Percentiles rank a stretch among this genome's conserved stretches.
Evolutionary conservation across 2,888 invertebrate genomes (phyloP).

Genomic region (Hyposoter dolosus): DNA sequence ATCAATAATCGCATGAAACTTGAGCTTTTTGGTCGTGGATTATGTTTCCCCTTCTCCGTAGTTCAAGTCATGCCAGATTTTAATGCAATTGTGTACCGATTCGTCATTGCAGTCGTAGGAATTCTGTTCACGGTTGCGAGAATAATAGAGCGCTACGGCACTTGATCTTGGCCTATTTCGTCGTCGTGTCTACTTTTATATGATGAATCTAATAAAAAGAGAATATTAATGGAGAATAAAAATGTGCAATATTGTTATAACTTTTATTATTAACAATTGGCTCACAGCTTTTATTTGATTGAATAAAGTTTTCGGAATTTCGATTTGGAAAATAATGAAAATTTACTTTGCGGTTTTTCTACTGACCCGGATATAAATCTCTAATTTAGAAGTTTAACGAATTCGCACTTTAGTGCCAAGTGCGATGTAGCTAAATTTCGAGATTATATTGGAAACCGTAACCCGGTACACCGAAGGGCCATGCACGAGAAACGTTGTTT

Average conservation of each 20-base stretch:
- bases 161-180: constrained; percentile 55
- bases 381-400: constrained; percentile 38
- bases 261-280: neutral
- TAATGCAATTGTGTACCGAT: constrained; percentile 47
- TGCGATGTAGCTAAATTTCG: constrained; percentile 34
- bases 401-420: neutral
- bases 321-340: neutral
- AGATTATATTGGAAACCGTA: constrained; percentile 48
- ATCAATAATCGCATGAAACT: neutral
- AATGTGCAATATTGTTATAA: neutral
- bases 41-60: neutral
- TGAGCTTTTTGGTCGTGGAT: neutral
- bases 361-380: constrained; percentile 14
- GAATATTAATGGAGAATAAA: neutral
- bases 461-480: constrained; percentile 1
- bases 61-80: constrained; percentile 46
- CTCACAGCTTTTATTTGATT: neutral
- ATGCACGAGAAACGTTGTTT: neutral
- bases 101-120: constrained; percentile 48
- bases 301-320: neutral
- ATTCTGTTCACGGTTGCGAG: constrained; percentile 57
- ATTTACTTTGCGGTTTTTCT: neutral
- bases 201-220: neutral
- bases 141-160: constrained; percentile 57
- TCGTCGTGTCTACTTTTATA: constrained; percentile 53